A percentile compares a stretch with the other conserved stretches of the same genome.
Evolutionary conservation across 2,888 invertebrate genomes (phyloP).

Genomic region (Lasioglossum lativentre): DNA sequence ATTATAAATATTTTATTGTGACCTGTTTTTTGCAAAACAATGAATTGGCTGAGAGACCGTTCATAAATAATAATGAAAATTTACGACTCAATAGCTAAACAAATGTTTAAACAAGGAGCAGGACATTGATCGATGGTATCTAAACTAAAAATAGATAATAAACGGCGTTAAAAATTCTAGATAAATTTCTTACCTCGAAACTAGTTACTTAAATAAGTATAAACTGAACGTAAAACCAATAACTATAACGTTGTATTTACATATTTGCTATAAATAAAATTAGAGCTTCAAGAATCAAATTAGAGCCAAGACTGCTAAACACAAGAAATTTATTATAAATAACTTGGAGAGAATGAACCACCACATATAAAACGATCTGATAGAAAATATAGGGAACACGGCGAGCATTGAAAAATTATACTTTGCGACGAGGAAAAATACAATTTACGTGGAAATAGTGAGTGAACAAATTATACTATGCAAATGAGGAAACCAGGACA

Average conservation of each 20-base stretch:
- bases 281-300: neutral
- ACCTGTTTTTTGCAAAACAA: neutral
- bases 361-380: neutral
- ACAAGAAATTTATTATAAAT: neutral
- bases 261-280: neutral
- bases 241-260: neutral
- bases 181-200: neutral
- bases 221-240: neutral
- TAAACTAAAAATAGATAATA: neutral
- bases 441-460: neutral
- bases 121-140: neutral
- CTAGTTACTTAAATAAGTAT: neutral
- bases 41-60: neutral
- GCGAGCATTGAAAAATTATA: no score
- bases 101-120: neutral
- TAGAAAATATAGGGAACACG: neutral
- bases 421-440: no score
- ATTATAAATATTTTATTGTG: neutral
- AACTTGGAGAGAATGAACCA: neutral
- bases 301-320: neutral
- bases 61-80: neutral
- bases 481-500: no score
- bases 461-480: neutral
- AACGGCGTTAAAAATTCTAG: neutral
- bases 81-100: neutral